Conservation (phyloP, 2,797 vertebrate genomes). For the Uromys caudimaculatus region DNA sequence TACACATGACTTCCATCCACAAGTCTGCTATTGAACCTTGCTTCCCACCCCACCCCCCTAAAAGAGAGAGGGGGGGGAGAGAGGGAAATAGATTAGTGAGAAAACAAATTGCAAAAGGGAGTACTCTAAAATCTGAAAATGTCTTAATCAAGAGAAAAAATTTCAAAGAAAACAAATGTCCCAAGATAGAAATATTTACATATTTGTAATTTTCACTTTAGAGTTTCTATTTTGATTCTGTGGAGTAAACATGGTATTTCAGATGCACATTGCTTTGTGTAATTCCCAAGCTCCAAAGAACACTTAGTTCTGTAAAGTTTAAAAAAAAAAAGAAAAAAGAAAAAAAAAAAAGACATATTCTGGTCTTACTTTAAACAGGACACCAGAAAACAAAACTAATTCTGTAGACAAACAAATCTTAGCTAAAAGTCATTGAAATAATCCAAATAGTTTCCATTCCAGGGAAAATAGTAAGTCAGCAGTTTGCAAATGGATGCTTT, state of each 20-base stretch:
- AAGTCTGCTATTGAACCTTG: conserved; percentile 18
- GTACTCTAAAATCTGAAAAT: conserved; percentile 59
- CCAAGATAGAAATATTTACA: conserved; percentile 63
- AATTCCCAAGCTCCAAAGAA: conserved; percentile 55
- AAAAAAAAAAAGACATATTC: conserved; percentile 71
- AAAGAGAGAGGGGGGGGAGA: neutral
- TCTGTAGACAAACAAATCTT: conserved; percentile 82
- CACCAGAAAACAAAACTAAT: conserved; percentile 83
- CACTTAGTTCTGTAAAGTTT: conserved; percentile 71
- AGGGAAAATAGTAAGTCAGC: conserved; percentile 86
- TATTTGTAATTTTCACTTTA: conserved; percentile 66
- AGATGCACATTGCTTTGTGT: conserved; percentile 62
- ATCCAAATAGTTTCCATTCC: conserved; percentile 88
- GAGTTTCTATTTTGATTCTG: conserved; percentile 65
- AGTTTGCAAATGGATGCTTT: conserved; percentile 85
- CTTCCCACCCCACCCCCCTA: neutral
- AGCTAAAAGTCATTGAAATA: conserved; percentile 86
- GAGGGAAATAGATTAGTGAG: conserved; percentile 8
- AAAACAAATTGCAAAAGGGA: conserved; percentile 60
- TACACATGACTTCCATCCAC: neutral
- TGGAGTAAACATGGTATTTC: conserved; percentile 68
- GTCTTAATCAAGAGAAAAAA: conserved; percentile 3
- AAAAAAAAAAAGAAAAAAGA: conserved; percentile 58
- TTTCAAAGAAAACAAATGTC: conserved; percentile 55
- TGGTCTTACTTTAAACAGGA: conserved; percentile 75